These are phyloP conservation scores for Chelonus insularis DNA, from an alignment of 1,140 invertebrate species.

Conservation along the genomic window DNA sequence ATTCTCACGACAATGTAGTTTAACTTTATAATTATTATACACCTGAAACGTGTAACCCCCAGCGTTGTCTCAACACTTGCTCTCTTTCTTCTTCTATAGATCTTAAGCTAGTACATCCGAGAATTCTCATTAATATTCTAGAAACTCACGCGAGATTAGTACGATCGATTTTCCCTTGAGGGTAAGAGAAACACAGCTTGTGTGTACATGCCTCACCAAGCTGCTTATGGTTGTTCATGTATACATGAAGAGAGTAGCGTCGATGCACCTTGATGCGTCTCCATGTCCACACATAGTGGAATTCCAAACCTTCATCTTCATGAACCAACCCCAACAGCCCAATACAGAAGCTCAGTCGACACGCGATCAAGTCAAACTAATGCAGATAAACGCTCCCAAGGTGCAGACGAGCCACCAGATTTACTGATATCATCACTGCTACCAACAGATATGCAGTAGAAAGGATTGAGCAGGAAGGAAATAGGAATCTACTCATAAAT, in stretches of 20 bases:
- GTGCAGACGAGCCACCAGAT: constrained; percentile 21
- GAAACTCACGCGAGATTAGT: constrained; percentile 26
- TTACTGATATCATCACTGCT: constrained; percentile 1
- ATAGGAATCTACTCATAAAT: not conserved
- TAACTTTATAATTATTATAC: not conserved
- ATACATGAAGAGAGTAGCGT: not conserved
- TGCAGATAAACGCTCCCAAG: constrained; percentile 18
- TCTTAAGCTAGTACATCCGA: constrained; percentile 4
- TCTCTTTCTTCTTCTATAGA: constrained; percentile 1
- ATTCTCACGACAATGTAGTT: not conserved
- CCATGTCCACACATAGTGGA: constrained; percentile 1
- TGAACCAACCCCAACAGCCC: not conserved
- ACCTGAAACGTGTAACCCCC: not conserved
- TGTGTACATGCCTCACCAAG: not conserved
- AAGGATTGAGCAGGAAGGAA: too few relatives aligned
- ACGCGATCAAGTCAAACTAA: constrained; percentile 23
- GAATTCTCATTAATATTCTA: constrained; percentile 23
- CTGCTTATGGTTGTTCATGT: constrained; percentile 1
- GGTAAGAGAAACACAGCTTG: not conserved
- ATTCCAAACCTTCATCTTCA: not conserved
- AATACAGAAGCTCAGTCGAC: not conserved
- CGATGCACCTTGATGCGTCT: not conserved
- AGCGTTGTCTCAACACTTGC: not conserved
- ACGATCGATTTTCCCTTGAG: constrained; percentile 20
- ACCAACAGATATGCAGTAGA: constrained; percentile 12